Base-by-base conservation (phyloP, 2,888 invertebrate species). In the Epistrophella euchroma region DNA sequence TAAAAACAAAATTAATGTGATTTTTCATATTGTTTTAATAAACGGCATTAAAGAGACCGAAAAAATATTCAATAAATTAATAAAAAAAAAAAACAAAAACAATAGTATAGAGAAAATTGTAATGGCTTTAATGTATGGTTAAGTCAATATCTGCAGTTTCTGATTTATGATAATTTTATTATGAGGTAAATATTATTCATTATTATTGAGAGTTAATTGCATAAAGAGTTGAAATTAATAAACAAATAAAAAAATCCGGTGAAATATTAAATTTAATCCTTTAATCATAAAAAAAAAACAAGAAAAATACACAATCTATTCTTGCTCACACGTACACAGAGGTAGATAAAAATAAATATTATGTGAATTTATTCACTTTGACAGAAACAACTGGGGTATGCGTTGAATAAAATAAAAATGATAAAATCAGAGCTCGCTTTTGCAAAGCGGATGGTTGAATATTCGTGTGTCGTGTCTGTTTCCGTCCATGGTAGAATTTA, bases 141-240 rank as follows among this genome's bases (percentile, higher is more conserved):
- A 25, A 52, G 15, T 25, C 3, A 52, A 25, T 52, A 52, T 22
- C 2, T 25, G 22, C 13, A 28, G 7, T 28, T 43, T 62, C 17
- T 45, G 45, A 64, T 64, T 45, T 64, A 28, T 64, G 45, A 45
- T 45, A 64, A 62, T 17, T 28, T 45, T 64, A 40, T 40, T 15
- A 40, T 40, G 22, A 22, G 35, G 37, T 17, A 17, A 17, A 32
- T 64, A 28, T 62, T 64, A 45, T 64, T 28, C 13, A 43, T 25
- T 32, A 13, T n/a, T n/a, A 64, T 64, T 32, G 64, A 32, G 13
- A 45, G 32, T 32, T 45, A 64, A 64, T 45, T 64, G 45, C n/a
- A 17, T 11, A 45, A 45, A 64, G 2, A 64, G 45, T 17, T 45
- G 22, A 15, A 22, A 10, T 40, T 22, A 22, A 35, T 7, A 35